Evolutionary conservation across 1,140 invertebrate species (phyloP), one percentile per base, ranked within the genome.

Genomic region (Ectropis grisescens): DNA sequence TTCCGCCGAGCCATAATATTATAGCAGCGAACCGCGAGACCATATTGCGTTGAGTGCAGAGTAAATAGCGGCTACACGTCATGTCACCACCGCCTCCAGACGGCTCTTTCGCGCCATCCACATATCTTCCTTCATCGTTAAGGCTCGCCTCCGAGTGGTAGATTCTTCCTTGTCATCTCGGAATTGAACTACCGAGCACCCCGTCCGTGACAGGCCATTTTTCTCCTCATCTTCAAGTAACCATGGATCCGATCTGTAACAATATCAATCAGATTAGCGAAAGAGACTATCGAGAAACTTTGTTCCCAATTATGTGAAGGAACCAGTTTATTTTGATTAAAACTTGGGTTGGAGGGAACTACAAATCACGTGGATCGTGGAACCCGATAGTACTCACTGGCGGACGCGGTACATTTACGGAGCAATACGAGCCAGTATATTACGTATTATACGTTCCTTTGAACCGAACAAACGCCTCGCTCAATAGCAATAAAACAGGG

Each of bases 1-100:
- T 68, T 58, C 68, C 68, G 46, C 56, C 58, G 29, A 72, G 55
- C 68, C 71, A 76, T 37, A 76, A 30, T 41, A 72, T 41, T 27
- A 72, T 50, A 12, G 66, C 59, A 34, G 52, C 57, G 26, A 72
- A 46, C 45, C 41, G 54, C 6, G 59, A 58, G 44, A 56, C 62
- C 71, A 76, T 76, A 33, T 37, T 62, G 57, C 27, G 27, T 13
- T 22, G 14, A 29, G 16, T 29, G 35, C 33, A 6, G 38, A 36
- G 14, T n/a, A n/a, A n/a, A n/a, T n/a, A n/a, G 27, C 41, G 39
- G 29, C 27, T 40, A 55, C 62, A 57, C 62, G 58, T 70, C 64
- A 76, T 50, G 64, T 72, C 50, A 57, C 49, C 26, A 53, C 50
- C 33, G 43, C 46, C 29, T 41, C 38, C 35, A 38, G 42, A 33